phyloP scores from a whole-genome alignment of 2,888 invertebrate genomes.

The Laspeyria flexula region DNA sequence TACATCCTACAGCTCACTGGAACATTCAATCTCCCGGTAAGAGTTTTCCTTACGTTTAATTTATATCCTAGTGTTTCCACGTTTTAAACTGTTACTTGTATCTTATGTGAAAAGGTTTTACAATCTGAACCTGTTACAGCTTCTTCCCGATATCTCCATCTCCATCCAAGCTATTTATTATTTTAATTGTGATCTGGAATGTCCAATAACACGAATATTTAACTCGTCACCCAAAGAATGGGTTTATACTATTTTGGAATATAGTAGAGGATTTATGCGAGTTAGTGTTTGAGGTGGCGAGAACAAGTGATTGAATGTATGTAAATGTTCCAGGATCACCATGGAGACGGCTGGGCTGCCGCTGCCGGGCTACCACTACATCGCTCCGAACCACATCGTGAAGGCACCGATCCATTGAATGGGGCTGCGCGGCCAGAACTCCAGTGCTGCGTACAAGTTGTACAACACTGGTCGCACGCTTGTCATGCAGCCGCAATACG shows the following conservation, averaged over 20 bases:
- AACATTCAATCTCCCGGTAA: constrained; percentile 84
- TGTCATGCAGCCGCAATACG: constrained; percentile 65
- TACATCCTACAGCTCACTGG: constrained; percentile 83
- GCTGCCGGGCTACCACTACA: constrained; percentile 96
- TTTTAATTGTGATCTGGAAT: constrained; percentile 38
- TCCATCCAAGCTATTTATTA: constrained; percentile 52
- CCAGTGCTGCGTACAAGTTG: constrained; percentile 60
- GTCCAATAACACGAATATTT: constrained; percentile 22
- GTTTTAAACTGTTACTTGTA: constrained; percentile 25
- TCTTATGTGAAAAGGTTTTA: constrained; percentile 25
- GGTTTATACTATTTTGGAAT: constrained; percentile 39
- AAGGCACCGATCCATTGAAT: constrained; percentile 96
- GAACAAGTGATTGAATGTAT: background rate
- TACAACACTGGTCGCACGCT: constrained; percentile 53
- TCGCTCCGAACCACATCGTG: constrained; percentile 96
- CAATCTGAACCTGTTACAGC: constrained; percentile 32
- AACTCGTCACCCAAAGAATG: constrained; percentile 33
- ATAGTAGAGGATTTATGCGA: constrained; percentile 13
- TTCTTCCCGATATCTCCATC: constrained; percentile 54
- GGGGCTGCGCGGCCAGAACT: constrained; percentile 72
- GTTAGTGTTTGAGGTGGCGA: background rate
- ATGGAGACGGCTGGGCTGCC: constrained; percentile 97
- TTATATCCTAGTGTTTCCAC: constrained; percentile 72
- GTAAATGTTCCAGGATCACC: constrained; percentile 92
- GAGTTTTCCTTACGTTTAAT: constrained; percentile 82